A percentile compares a stretch with the other conserved stretches of the same genome.
phyloP scores from a whole-genome alignment of 2,797 vertebrate species.

The Paratrypauchen microcephalus region DNA sequence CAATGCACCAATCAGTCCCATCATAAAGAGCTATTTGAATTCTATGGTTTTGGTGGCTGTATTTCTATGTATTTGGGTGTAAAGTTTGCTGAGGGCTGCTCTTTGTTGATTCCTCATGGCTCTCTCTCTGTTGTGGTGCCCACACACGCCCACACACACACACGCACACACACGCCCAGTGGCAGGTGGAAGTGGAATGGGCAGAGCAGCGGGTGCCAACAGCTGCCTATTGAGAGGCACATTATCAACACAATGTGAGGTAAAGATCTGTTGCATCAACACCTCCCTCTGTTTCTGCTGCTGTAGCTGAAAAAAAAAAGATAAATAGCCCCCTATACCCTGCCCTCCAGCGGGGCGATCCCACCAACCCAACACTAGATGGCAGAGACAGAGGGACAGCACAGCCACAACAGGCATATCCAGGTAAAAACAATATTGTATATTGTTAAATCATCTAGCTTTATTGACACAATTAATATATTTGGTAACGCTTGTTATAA shows the following conservation, averaged over 20 bases:
- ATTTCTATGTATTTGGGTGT: constrained; percentile 46
- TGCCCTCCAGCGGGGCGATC: constrained; percentile 66
- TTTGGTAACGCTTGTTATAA: not conserved
- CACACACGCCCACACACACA: constrained; percentile 34
- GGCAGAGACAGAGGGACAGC: constrained; percentile 56
- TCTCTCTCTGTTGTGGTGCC: constrained; percentile 56
- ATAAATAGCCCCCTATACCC: constrained; percentile 81
- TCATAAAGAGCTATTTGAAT: constrained; percentile 5
- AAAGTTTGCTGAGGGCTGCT: constrained; percentile 54
- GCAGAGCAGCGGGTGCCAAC: constrained; percentile 69
- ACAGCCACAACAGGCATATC: constrained; percentile 57
- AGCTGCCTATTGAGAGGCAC: constrained; percentile 82
- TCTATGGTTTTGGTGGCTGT: constrained; percentile 56
- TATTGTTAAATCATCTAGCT: not conserved
- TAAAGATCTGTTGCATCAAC: constrained; percentile 88
- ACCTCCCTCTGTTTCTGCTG: constrained; percentile 80
- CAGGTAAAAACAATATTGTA: constrained; percentile 56
- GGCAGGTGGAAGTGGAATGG: constrained; percentile 59
- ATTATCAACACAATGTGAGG: constrained; percentile 77
- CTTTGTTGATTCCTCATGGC: constrained; percentile 77
- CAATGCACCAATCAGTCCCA: not conserved
- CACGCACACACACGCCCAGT: constrained; percentile 57
- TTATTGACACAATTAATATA: not conserved
- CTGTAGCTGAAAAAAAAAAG: constrained; percentile 76
- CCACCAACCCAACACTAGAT: constrained; percentile 62